Conservation (phyloP, 2,797 vertebrate genomes). For the Pseudotriccus pelzelni region DNA sequence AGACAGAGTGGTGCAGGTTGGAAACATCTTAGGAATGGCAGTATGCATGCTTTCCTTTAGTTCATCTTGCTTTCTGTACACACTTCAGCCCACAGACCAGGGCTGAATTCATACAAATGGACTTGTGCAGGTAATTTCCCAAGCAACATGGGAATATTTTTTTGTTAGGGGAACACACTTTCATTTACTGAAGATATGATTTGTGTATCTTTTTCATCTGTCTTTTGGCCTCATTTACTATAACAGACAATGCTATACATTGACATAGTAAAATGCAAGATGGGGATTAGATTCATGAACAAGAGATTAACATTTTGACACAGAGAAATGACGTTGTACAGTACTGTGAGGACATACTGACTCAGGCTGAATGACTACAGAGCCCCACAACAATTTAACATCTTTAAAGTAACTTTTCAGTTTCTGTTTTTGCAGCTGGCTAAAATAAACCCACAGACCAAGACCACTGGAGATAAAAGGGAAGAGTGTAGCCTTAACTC, state of each 20-base stretch:
- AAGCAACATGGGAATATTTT: fast-evolving
- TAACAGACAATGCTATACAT: neutral
- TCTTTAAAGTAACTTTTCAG: neutral
- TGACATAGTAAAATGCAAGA: neutral
- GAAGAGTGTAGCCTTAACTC: neutral
- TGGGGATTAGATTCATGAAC: neutral
- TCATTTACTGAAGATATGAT: neutral
- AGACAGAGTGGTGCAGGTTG: neutral
- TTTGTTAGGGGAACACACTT: neutral
- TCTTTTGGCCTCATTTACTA: neutral
- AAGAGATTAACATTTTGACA: neutral
- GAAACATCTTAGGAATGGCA: neutral
- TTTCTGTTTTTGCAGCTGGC: neutral
- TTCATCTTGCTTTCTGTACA: neutral
- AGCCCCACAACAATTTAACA: fast-evolving
- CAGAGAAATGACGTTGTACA: neutral
- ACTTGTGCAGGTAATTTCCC: neutral
- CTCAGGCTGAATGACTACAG: neutral
- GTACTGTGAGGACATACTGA: neutral
- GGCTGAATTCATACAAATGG: neutral
- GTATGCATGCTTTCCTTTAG: neutral
- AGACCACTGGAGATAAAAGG: neutral
- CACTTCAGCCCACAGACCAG: neutral
- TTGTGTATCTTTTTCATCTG: neutral
- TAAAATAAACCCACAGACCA: neutral